Conservation (phyloP, 1,140 invertebrate species). For the Atta cephalotes region DNA sequence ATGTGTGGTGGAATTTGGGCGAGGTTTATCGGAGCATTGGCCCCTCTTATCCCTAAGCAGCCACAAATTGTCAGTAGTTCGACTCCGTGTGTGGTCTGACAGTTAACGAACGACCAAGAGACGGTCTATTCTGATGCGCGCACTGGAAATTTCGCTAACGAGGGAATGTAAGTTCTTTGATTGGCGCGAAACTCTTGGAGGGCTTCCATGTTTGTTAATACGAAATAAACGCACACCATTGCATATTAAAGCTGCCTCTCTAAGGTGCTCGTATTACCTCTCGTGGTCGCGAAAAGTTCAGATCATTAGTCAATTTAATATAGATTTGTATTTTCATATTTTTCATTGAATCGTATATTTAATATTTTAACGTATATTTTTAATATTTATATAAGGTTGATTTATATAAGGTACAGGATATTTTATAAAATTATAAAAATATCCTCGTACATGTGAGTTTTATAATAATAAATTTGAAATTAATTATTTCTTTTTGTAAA, state of each 20-base stretch:
- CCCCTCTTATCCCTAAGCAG: conserved; percentile 15
- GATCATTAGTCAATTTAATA: background rate
- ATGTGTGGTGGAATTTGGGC: background rate
- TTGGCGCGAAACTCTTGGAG: conserved; percentile 51
- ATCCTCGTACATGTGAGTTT: background rate
- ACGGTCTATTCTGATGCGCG: conserved; percentile 18
- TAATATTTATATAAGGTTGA: too few species aligned
- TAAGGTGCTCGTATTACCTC: background rate
- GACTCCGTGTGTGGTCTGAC: conserved; percentile 31
- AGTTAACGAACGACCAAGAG: conserved; percentile 27
- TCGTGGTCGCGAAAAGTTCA: background rate
- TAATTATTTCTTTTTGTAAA: background rate
- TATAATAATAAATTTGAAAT: background rate
- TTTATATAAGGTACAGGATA: background rate
- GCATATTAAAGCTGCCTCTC: conserved; percentile 15
- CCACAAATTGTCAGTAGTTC: conserved; percentile 50
- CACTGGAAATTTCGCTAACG: conserved; percentile 57
- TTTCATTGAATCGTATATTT: background rate
- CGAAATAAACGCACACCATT: conserved; percentile 2
- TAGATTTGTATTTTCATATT: background rate
- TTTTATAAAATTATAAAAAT: background rate
- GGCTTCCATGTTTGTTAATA: conserved; percentile 44
- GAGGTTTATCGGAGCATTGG: background rate
- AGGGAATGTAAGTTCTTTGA: conserved; percentile 44
- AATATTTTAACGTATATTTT: background rate